A percentile compares a stretch with the other conserved stretches of the same genome.
Evolutionary conservation across 2,888 invertebrate genomes (phyloP).

Genomic region (Geophilus truncorum): DNA sequence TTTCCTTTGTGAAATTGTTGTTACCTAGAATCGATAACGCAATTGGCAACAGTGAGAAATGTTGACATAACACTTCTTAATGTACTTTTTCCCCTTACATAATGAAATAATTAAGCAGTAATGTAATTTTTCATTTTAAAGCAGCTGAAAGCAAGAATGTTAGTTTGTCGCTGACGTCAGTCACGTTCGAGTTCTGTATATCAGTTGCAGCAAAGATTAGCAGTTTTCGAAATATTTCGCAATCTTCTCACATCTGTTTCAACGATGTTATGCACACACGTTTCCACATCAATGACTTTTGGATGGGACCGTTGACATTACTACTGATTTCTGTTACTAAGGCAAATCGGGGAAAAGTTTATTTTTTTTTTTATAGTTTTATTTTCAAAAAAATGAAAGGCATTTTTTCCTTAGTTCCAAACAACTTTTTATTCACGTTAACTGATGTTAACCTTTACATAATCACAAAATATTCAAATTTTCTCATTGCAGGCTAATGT

Average conservation of each 20-base stretch:
- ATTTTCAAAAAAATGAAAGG: background rate
- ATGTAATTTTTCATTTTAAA: background rate
- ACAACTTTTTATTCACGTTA: slow-evolving; percentile 23
- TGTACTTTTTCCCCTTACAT: too few species aligned
- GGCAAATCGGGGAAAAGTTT: background rate
- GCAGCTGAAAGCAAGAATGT: background rate
- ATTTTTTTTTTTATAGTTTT: background rate
- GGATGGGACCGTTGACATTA: slow-evolving; percentile 13
- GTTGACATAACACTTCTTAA: too few species aligned
- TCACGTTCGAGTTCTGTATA: background rate
- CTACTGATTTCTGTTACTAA: slow-evolving; percentile 17
- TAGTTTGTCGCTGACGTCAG: background rate
- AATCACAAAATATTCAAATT: background rate
- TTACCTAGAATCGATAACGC: background rate
- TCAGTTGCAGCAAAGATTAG: slow-evolving; percentile 2
- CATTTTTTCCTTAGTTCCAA: background rate
- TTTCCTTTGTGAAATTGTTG: background rate
- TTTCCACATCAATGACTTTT: slow-evolving; percentile 21
- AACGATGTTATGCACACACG: slow-evolving; percentile 15
- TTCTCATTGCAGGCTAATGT: slow-evolving; percentile 18
- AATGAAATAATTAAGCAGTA: background rate
- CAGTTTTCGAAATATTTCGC: background rate
- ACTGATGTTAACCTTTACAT: slow-evolving; percentile 20
- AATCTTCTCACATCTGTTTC: slow-evolving; percentile 2
- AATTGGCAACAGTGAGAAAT: background rate